Conservation (phyloP, 2,113 vertebrate species). For the Panurus biarmicus region DNA sequence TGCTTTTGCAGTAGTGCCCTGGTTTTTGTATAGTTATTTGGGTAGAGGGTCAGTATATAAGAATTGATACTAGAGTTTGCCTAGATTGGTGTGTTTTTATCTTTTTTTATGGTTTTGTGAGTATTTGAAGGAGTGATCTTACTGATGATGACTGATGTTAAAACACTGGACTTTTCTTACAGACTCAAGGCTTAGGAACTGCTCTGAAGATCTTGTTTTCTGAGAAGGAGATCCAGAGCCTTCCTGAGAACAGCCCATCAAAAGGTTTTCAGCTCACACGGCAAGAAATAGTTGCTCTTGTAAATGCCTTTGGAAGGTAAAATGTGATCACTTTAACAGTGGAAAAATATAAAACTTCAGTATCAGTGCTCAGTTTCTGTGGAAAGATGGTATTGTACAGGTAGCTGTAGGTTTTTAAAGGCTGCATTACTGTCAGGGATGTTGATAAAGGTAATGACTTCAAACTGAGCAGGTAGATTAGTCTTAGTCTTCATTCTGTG, state of each 20-base stretch:
- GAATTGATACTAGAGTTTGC: neutral
- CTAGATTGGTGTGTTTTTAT: neutral
- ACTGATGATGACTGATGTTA: neutral
- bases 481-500: neutral
- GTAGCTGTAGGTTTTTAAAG: neutral
- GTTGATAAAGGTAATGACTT: neutral
- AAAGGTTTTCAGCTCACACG: slow-evolving; percentile 94
- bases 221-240: slow-evolving; percentile 92
- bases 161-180: neutral
- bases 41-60: neutral
- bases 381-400: neutral
- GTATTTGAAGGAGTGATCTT: neutral
- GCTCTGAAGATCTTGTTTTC: slow-evolving; percentile 97
- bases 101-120: neutral
- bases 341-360: neutral
- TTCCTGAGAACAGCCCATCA: slow-evolving; percentile 86
- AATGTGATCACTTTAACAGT: neutral
- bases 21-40: neutral
- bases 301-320: slow-evolving; percentile 92
- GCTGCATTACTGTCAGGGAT: neutral
- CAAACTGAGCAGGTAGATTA: neutral
- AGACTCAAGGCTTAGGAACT: slow-evolving; percentile 94
- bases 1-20: neutral
- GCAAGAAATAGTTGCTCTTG: slow-evolving; percentile 90
- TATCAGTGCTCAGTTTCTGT: neutral